phyloP scores from a whole-genome alignment of 1,140 invertebrate genomes.

The Brachionus rotundiformis region DNA sequence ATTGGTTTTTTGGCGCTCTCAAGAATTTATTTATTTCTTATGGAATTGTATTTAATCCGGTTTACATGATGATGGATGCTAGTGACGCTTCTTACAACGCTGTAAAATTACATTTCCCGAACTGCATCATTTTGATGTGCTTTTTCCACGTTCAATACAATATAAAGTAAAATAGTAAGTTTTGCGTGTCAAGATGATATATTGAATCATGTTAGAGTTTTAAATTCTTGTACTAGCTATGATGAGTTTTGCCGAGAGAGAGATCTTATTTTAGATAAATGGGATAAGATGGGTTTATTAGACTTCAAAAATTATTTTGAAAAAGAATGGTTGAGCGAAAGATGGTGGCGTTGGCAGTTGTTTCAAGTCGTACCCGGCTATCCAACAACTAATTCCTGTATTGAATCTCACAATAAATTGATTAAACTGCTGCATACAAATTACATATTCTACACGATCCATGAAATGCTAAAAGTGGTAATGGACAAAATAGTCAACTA shows the following conservation, averaged over 20 bases:
- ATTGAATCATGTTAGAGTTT: neutral
- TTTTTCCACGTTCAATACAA: too few species aligned
- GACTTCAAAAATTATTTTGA: constrained; percentile 4
- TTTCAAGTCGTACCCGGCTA: neutral
- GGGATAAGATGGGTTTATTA: neutral
- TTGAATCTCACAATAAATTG: neutral
- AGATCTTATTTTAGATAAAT: neutral
- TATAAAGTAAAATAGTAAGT: too few species aligned
- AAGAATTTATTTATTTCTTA: neutral
- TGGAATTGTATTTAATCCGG: neutral
- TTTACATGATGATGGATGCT: neutral
- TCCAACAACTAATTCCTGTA: neutral
- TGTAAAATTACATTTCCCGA: neutral
- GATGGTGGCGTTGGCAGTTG: neutral
- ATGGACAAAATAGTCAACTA: neutral
- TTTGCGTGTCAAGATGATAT: too few species aligned
- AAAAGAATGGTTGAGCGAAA: constrained; percentile 26
- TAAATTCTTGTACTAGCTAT: constrained; percentile 1
- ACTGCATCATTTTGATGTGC: neutral
- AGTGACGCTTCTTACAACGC: neutral
- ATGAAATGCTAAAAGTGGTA: constrained; percentile 10
- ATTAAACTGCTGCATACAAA: neutral
- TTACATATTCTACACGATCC: neutral
- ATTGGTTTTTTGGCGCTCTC: too few species aligned
- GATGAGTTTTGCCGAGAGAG: constrained; percentile 18